Evolutionary conservation across 2,113 vertebrate species (phyloP).

Genomic region (Helogale parvula): DNA sequence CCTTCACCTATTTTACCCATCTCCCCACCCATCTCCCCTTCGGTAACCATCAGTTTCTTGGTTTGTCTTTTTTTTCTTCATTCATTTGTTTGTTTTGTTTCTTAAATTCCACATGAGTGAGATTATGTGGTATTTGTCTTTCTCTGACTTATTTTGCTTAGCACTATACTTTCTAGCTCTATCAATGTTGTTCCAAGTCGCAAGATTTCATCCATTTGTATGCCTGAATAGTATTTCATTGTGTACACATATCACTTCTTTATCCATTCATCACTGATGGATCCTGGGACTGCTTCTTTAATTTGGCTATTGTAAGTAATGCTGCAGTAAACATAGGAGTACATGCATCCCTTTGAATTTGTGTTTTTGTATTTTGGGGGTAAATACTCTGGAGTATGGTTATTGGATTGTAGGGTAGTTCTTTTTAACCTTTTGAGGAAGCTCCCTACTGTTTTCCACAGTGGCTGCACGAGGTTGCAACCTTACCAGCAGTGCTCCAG

Average conservation of each 20-base stretch:
- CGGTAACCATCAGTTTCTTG: not conserved
- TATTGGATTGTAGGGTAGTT: not conserved
- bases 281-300: not conserved
- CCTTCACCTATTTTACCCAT: not conserved
- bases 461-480: not conserved
- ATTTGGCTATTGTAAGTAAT: not conserved
- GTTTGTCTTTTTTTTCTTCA: not conserved
- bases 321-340: not conserved
- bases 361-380: not conserved
- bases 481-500: not conserved
- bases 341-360: not conserved
- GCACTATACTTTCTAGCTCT: too few species aligned
- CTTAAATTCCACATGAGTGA: not conserved
- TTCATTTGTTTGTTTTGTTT: not conserved
- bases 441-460: not conserved
- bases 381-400: not conserved
- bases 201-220: too few species aligned
- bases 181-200: too few species aligned
- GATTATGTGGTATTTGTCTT: too few species aligned
- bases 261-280: not conserved
- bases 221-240: too few species aligned
- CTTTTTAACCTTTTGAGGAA: not conserved
- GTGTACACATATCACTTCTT: too few species aligned
- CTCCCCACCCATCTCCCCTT: rapidly evolving
- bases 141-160: too few species aligned